Conservation (phyloP, 2,797 vertebrate species). For the Alosa sapidissima region DNA sequence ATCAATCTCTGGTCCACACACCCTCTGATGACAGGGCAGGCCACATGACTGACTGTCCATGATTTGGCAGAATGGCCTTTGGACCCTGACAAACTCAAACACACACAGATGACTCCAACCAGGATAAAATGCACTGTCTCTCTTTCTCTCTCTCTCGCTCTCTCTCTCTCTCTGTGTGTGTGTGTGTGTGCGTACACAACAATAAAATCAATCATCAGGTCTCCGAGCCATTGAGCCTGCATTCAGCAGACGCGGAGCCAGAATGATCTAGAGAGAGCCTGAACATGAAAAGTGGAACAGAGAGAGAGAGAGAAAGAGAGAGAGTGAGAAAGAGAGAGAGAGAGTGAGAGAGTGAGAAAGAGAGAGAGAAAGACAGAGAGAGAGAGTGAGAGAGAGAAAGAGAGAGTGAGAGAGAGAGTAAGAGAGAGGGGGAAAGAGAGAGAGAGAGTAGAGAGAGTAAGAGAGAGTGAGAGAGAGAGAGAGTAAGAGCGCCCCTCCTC, state of each 20-base stretch:
- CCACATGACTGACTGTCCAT: neutral
- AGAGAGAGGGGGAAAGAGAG: neutral
- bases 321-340: neutral
- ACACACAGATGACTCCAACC: neutral
- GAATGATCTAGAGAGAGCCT: neutral
- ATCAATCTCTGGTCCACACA: neutral
- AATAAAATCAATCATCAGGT: neutral
- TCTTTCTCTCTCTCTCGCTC: neutral
- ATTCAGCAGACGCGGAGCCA: neutral
- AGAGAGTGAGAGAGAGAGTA: neutral
- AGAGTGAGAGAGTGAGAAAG: no score
- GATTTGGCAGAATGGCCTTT: neutral
- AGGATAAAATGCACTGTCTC: neutral
- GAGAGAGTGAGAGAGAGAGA: neutral
- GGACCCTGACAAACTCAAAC: neutral
- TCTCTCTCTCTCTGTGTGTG: neutral
- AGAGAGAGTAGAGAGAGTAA: neutral
- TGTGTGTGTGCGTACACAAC: neutral
- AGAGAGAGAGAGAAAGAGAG: neutral
- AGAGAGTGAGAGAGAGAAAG: neutral
- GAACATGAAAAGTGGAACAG: neutral
- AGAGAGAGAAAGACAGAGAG: neutral
- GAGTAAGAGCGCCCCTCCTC: slow-evolving; percentile 8
- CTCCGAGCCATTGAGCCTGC: neutral
- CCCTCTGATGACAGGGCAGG: neutral